Evolutionary conservation across 2,797 vertebrate species (phyloP).

Genomic region (Prionace glauca): DNA sequence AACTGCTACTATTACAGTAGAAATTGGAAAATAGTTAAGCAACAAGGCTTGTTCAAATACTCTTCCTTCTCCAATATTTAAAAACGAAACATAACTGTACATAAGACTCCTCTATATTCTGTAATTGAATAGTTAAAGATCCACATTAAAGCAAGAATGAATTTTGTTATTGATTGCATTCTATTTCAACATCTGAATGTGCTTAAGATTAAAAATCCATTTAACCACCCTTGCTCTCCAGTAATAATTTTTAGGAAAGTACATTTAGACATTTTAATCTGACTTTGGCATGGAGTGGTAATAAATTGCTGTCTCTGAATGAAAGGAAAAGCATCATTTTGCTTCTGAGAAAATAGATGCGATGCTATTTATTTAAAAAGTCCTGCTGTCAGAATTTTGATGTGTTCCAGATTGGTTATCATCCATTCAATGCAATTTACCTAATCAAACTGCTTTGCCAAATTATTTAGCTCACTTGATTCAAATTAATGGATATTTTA

Average conservation of each 20-base stretch:
- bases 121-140: neutral
- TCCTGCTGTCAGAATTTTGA: neutral
- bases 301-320: neutral
- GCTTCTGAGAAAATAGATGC: neutral
- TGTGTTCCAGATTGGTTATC: neutral
- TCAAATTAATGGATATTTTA: neutral
- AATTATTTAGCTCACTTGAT: neutral
- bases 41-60: neutral
- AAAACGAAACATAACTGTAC: neutral
- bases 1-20: neutral
- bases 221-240: neutral
- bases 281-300: neutral
- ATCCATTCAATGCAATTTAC: neutral
- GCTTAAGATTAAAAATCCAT: neutral
- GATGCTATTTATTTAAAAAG: neutral
- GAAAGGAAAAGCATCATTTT: neutral
- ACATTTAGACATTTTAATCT: neutral
- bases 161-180: neutral
- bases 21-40: neutral
- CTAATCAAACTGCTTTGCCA: neutral
- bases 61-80: neutral
- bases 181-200: neutral
- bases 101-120: neutral
- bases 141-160: neutral
- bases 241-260: neutral